A percentile compares a stretch with the other conserved stretches of the same genome.
Evolutionary conservation across 2,797 vertebrate species (phyloP).

Genomic region (Platyrinchus mystaceus): DNA sequence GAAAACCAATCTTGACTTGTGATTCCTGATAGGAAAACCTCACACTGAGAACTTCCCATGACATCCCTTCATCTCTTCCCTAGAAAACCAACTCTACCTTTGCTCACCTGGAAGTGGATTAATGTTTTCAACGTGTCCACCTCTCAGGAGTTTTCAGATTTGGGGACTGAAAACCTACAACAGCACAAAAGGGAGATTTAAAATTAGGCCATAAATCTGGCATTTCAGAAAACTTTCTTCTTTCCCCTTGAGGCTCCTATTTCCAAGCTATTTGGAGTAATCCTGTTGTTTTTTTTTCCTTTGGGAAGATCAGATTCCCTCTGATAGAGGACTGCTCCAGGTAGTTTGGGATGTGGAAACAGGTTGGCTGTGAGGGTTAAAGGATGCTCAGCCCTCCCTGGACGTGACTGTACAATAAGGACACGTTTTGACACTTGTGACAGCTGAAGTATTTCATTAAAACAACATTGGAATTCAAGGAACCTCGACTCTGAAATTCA

Average conservation of each 20-base stretch:
- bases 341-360: not conserved
- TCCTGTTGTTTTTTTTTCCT: accelerated
- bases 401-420: not conserved
- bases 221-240: not conserved
- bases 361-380: not conserved
- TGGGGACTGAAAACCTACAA: not conserved
- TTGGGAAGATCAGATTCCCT: not conserved
- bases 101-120: not conserved
- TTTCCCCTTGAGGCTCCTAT: not conserved
- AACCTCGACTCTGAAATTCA: not conserved
- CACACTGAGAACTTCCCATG: not conserved
- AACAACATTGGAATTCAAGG: not conserved
- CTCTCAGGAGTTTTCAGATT: not conserved
- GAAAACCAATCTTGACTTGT: not conserved
- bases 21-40: not conserved
- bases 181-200: not conserved
- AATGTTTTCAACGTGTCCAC: not conserved
- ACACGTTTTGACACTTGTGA: not conserved
- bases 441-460: not conserved
- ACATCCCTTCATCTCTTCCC: not conserved
- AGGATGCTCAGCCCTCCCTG: not conserved
- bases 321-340: not conserved
- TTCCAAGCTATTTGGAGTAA: not conserved
- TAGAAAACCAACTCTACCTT: not conserved
- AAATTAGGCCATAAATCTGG: not conserved